These are phyloP conservation scores for Craniophora ligustri DNA, from an alignment of 2,888 invertebrate genomes.

Conservation along the genomic window DNA sequence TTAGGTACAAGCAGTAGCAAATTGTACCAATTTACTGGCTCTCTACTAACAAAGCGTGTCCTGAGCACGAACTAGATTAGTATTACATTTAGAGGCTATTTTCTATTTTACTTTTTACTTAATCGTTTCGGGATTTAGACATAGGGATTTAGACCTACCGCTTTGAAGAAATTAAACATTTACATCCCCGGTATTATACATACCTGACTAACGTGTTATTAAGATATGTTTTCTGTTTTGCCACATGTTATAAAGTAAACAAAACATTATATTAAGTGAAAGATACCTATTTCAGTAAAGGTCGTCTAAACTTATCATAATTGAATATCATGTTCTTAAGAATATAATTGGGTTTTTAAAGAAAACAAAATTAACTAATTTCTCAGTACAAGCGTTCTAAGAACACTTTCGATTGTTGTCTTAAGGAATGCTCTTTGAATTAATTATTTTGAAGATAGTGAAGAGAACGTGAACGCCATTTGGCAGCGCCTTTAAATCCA, in stretches of 20 bases:
- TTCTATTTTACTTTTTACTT: constrained; percentile 41
- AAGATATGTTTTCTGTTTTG: too few species aligned
- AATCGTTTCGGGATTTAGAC: not conserved
- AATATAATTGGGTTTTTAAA: constrained; percentile 22
- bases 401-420: constrained; percentile 13
- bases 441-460: constrained; percentile 64
- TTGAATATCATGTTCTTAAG: too few species aligned
- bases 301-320: too few species aligned
- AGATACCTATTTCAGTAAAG: too few species aligned
- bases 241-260: too few species aligned
- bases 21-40: constrained; percentile 50
- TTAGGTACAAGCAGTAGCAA: constrained; percentile 52
- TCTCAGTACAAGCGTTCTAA: not conserved
- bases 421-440: constrained; percentile 49
- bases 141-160: too few species aligned
- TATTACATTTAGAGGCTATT: constrained; percentile 47
- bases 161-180: too few species aligned
- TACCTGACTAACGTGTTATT: too few species aligned
- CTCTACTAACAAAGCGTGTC: constrained; percentile 40
- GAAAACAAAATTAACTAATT: constrained; percentile 19
- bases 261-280: too few species aligned
- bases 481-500: constrained; percentile 48
- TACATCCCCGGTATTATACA: too few species aligned
- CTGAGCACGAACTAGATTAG: constrained; percentile 48
- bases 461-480: constrained; percentile 63